phyloP scores from a whole-genome alignment of 2,113 vertebrate genomes.

The Gorilla gorilla region DNA sequence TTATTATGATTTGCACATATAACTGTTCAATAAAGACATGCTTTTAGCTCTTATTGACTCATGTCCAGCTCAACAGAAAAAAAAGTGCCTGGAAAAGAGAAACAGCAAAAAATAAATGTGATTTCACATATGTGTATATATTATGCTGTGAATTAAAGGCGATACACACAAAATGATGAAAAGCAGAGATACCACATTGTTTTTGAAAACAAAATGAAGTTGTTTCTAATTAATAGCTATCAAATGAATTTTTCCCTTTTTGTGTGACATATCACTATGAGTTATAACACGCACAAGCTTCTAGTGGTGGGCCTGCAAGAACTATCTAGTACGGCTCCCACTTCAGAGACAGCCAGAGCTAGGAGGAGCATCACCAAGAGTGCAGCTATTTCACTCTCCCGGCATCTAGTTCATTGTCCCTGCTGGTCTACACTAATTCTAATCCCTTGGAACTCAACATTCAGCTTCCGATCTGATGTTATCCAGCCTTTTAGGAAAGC shows the following conservation, averaged over 20 bases:
- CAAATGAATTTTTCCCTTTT: neutral
- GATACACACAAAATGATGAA: neutral
- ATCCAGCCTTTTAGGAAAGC: neutral
- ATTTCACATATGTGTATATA: neutral
- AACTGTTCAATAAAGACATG: neutral
- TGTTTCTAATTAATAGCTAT: neutral
- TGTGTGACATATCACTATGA: neutral
- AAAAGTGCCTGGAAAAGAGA: neutral
- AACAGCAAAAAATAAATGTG: neutral
- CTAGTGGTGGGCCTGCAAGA: neutral
- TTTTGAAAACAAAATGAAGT: neutral
- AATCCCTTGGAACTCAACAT: neutral
- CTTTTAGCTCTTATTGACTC: neutral
- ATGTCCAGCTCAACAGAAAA: neutral
- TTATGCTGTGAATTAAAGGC: neutral
- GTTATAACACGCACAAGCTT: neutral
- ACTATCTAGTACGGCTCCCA: neutral
- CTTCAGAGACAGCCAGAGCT: neutral
- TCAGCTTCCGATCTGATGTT: neutral
- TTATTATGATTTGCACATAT: neutral
- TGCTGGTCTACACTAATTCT: too few relatives aligned
- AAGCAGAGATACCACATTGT: neutral
- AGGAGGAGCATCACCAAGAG: accelerated
- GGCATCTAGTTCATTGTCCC: neutral
- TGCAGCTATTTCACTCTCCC: accelerated